Conservation (phyloP, 2,113 vertebrate genomes). For the Psephotus haematonotus region DNA sequence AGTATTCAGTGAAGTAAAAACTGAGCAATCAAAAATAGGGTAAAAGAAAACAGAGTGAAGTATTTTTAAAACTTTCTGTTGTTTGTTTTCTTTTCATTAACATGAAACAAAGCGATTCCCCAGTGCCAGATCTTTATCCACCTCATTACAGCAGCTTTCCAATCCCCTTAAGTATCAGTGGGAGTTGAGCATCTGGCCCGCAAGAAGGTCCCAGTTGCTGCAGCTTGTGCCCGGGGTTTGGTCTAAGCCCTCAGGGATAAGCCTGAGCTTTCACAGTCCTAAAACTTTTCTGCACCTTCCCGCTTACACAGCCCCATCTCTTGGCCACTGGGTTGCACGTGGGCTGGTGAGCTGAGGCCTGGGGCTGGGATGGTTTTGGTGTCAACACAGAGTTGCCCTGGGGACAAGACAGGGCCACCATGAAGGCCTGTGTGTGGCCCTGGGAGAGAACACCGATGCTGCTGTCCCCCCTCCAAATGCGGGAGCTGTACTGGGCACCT, state of each 20-base stretch:
- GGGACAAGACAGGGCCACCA: neutral
- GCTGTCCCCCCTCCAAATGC: accelerated
- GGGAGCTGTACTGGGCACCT: accelerated
- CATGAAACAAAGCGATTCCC: neutral
- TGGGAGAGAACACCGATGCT: neutral
- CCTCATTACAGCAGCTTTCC: neutral
- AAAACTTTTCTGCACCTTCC: neutral
- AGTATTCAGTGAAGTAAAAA: neutral
- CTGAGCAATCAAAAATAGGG: neutral
- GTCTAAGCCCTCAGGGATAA: neutral
- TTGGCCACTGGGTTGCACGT: neutral
- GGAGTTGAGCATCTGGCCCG: neutral
- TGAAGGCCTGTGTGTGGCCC: neutral
- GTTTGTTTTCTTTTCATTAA: neutral
- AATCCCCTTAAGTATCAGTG: neutral
- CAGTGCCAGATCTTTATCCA: neutral
- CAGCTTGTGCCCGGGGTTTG: neutral
- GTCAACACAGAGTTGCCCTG: neutral
- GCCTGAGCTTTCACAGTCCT: neutral
- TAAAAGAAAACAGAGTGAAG: neutral
- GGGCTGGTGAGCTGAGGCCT: neutral
- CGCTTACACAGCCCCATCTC: accelerated
- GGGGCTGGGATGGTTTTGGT: accelerated
- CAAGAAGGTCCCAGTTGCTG: accelerated
- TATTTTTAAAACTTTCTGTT: neutral